Percentiles rank a stretch among this genome's conserved stretches.
Conservation (phyloP, 2,113 vertebrate genomes). For the Xiphias gladius region DNA sequence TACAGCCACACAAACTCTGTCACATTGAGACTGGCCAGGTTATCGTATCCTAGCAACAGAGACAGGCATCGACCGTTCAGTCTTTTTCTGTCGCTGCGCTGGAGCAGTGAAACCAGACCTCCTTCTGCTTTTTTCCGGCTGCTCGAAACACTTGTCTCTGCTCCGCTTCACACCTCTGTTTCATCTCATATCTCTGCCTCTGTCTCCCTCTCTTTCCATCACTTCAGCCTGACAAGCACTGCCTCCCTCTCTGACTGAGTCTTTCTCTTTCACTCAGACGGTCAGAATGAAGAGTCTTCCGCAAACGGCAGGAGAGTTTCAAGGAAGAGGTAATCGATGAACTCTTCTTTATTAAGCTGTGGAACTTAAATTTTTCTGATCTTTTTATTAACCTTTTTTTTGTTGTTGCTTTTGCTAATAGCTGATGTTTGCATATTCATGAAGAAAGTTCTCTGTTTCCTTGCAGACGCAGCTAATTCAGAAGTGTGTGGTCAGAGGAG, state of each 20-base stretch:
- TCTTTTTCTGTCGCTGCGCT: conserved; percentile 37
- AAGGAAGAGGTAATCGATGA: conserved; percentile 27
- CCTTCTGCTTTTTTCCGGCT: conserved; percentile 25
- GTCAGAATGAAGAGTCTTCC: conserved; percentile 35
- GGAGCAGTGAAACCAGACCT: conserved; percentile 44
- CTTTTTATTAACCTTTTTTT: neutral
- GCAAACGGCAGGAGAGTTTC: conserved; percentile 5
- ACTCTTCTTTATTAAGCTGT: neutral
- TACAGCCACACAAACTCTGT: conserved; percentile 36
- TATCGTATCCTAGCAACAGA: conserved; percentile 86
- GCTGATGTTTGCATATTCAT: neutral
- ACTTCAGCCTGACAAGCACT: neutral
- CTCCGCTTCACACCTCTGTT: conserved; percentile 27
- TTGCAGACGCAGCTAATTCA: neutral
- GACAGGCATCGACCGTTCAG: conserved; percentile 56
- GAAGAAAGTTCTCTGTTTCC: neutral
- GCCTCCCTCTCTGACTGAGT: neutral
- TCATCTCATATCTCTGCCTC: neutral
- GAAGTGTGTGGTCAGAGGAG: neutral
- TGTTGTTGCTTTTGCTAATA: neutral
- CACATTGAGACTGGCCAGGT: conserved; percentile 63
- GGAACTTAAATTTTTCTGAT: neutral
- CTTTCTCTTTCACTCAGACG: conserved; percentile 33
- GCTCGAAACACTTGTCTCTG: neutral
- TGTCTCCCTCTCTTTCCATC: conserved; percentile 15